Evolutionary conservation across 2,888 invertebrate genomes (phyloP).

Genomic region (Drosophila trichaetosa): DNA sequence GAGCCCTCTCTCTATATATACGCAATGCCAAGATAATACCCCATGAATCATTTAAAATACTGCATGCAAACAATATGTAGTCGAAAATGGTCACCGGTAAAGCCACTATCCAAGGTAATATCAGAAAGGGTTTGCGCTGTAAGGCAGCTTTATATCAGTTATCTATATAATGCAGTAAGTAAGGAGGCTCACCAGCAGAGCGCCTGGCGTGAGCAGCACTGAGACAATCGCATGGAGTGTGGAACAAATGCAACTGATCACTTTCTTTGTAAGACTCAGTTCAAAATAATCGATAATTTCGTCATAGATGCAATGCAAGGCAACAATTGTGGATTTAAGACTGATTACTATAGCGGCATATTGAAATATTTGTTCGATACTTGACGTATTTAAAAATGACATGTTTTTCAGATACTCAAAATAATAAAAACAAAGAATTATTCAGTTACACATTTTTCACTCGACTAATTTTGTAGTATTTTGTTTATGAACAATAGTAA

Average conservation of each 20-base stretch:
- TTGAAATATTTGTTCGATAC: neutral
- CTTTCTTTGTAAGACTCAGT: too few species aligned
- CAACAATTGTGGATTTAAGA: neutral
- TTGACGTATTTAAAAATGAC: neutral
- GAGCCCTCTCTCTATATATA: neutral
- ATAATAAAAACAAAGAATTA: too few species aligned
- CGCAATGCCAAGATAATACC: neutral
- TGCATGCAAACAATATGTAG: too few species aligned
- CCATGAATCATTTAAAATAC: neutral
- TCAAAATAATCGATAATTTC: neutral
- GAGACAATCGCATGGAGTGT: neutral
- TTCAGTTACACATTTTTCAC: neutral
- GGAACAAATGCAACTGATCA: neutral
- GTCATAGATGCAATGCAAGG: neutral
- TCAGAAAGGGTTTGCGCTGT: neutral
- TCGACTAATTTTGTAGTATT: neutral
- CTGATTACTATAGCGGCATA: neutral
- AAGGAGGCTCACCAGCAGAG: neutral
- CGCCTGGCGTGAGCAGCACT: neutral
- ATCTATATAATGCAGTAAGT: neutral
- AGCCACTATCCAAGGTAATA: neutral
- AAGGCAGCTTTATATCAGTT: neutral
- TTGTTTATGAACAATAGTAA: neutral
- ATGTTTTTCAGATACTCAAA: neutral
- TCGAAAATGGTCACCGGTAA: conserved; percentile 2